A percentile compares a stretch with the other conserved stretches of the same genome.
Conservation (phyloP, 2,888 invertebrate species). For the Chalcosyrphus nemorum region DNA sequence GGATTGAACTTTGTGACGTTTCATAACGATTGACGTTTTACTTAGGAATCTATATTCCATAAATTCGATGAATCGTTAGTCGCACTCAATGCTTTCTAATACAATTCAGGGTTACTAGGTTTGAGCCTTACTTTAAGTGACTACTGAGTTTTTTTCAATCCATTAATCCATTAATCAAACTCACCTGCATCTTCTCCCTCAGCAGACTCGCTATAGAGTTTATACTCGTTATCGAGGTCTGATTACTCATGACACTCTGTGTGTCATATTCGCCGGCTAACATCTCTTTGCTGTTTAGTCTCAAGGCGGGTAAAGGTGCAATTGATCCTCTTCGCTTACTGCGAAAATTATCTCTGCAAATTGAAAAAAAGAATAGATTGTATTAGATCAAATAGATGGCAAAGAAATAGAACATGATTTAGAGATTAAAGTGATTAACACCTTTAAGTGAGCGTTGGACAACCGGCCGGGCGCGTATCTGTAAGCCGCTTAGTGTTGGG, state of each 20-base stretch:
- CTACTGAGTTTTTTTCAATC: neutral
- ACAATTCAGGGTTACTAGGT: too few relatives aligned
- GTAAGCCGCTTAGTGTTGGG: too few relatives aligned
- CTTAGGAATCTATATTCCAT: too few relatives aligned
- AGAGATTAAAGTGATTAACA: neutral
- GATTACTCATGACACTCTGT: conserved; percentile 81
- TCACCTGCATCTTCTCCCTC: conserved; percentile 91
- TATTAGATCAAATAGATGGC: neutral
- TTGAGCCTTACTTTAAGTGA: too few relatives aligned
- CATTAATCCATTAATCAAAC: neutral
- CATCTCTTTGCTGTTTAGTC: conserved; percentile 84
- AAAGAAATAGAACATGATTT: neutral
- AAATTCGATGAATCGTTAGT: too few relatives aligned
- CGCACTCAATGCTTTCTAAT: too few relatives aligned
- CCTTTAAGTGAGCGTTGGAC: neutral
- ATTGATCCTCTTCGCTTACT: conserved; percentile 86
- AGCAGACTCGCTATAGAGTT: conserved; percentile 92
- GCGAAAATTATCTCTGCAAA: conserved; percentile 85
- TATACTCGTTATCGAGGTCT: conserved; percentile 90
- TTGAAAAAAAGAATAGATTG: neutral
- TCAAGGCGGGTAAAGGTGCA: conserved; percentile 84
- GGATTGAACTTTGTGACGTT: too few relatives aligned
- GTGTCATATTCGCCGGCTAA: conserved; percentile 83
- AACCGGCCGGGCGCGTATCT: too few relatives aligned
- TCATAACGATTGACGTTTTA: too few relatives aligned